A percentile compares a stretch with the other conserved stretches of the same genome.
Conservation (phyloP, 2,888 invertebrate genomes). For the Colostygia pectinataria region DNA sequence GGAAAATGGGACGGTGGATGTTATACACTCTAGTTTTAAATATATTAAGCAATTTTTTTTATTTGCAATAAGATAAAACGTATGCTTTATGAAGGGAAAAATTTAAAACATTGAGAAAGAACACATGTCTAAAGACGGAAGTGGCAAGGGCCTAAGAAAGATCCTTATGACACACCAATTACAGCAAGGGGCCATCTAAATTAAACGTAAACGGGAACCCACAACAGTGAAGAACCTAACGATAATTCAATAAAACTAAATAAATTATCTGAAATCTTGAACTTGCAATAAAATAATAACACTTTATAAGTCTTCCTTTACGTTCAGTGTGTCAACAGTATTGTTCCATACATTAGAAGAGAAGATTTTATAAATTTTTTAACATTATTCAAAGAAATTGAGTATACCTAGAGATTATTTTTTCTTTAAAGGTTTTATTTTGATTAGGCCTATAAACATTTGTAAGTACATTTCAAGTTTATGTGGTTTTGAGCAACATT, state of each 20-base stretch:
- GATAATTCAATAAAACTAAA: too few relatives aligned
- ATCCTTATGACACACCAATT: constrained; percentile 38
- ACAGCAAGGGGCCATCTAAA: neutral
- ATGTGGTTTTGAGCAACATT: constrained; percentile 32
- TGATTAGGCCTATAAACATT: constrained; percentile 17
- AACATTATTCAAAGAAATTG: neutral
- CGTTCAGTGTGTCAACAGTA: neutral
- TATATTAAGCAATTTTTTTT: constrained; percentile 63
- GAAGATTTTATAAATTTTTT: constrained; percentile 3
- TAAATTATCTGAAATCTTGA: too few relatives aligned
- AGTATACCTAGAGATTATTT: neutral
- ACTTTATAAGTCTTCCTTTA: neutral
- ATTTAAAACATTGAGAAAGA: constrained; percentile 27
- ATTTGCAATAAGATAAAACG: constrained; percentile 48
- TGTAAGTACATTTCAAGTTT: constrained; percentile 11
- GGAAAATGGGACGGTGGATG: constrained; percentile 81
- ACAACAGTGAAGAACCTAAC: too few relatives aligned
- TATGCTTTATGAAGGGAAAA: constrained; percentile 44
- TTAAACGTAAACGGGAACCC: neutral
- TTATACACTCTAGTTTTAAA: constrained; percentile 67
- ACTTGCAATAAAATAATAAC: too few relatives aligned
- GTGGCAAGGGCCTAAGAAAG: constrained; percentile 31
- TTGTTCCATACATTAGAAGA: too few relatives aligned
- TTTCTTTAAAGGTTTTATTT: neutral
- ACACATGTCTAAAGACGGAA: constrained; percentile 14